Evolutionary conservation across 1,140 invertebrate genomes (phyloP).

Genomic region (Zeugodacus cucurbitae): DNA sequence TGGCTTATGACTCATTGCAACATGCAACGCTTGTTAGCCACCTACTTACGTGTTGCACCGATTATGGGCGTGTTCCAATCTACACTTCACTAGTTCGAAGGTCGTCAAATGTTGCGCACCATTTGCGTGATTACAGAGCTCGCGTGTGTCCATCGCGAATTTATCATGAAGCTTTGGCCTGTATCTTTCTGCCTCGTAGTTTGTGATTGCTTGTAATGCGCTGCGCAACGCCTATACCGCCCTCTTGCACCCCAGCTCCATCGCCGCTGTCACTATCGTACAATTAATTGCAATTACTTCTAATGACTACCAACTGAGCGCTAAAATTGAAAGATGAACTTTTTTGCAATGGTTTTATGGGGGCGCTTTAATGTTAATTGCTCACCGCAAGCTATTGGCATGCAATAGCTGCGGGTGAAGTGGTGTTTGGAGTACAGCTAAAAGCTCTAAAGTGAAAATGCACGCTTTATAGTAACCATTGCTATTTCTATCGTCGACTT

Average conservation of each 20-base stretch:
- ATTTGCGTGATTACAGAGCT: background rate
- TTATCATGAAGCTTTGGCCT: background rate
- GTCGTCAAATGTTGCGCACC: too few species aligned
- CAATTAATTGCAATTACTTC: too few species aligned
- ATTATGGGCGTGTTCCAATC: background rate
- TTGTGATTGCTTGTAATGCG: background rate
- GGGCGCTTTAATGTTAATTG: background rate
- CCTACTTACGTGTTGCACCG: background rate
- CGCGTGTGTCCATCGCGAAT: background rate
- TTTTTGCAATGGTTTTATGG: background rate
- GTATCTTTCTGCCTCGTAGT: background rate
- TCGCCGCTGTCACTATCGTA: background rate
- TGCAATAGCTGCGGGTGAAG: background rate
- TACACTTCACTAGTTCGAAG: background rate
- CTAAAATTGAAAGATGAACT: too few species aligned
- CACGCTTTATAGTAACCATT: background rate
- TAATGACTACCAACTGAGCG: too few species aligned
- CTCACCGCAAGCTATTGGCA: background rate
- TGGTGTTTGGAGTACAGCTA: background rate
- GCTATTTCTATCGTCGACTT: background rate
- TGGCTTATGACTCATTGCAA: background rate
- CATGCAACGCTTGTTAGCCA: background rate
- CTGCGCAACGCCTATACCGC: background rate
- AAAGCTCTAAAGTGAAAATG: background rate
- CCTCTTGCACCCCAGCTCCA: background rate